These are phyloP conservation scores for Corythornis madagascariensis DNA, from an alignment of 2,113 vertebrate species.

Conservation along the genomic window DNA sequence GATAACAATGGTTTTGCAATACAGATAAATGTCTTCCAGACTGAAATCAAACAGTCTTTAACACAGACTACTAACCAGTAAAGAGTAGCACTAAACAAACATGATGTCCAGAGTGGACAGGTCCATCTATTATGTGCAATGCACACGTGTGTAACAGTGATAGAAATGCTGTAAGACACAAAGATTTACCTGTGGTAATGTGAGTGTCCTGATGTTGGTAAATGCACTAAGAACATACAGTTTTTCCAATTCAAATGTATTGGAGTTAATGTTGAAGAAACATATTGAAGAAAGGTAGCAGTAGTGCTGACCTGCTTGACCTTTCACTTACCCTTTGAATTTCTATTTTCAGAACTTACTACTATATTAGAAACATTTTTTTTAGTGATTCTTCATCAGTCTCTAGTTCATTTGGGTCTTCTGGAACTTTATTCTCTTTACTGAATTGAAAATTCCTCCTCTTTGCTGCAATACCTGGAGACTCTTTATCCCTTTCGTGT, in stretches of 20 bases:
- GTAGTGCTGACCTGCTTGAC: too few species aligned
- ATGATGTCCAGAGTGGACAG: too few species aligned
- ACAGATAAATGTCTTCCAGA: not conserved
- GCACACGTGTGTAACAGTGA: not conserved
- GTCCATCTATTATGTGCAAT: too few species aligned
- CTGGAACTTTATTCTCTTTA: constrained; percentile 75
- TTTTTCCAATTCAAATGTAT: constrained; percentile 87
- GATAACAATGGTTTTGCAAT: not conserved
- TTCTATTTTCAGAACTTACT: too few species aligned
- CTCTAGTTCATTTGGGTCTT: constrained; percentile 70
- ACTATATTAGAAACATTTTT: too few species aligned
- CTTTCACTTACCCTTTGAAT: too few species aligned
- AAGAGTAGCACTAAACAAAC: not conserved
- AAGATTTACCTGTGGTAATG: constrained; percentile 81
- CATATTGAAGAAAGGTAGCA: too few species aligned
- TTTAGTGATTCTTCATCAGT: not conserved
- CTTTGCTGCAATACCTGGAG: constrained; percentile 62
- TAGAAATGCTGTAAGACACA: not conserved
- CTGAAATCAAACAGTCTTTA: not conserved
- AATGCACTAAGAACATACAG: constrained; percentile 88
- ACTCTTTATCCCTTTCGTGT: constrained; percentile 73
- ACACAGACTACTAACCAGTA: not conserved
- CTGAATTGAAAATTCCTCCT: constrained; percentile 72
- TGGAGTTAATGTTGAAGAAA: constrained; percentile 56
- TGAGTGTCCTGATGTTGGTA: constrained; percentile 84